phyloP scores from a whole-genome alignment of 2,113 vertebrate genomes.

The Burhinus oedicnemus region DNA sequence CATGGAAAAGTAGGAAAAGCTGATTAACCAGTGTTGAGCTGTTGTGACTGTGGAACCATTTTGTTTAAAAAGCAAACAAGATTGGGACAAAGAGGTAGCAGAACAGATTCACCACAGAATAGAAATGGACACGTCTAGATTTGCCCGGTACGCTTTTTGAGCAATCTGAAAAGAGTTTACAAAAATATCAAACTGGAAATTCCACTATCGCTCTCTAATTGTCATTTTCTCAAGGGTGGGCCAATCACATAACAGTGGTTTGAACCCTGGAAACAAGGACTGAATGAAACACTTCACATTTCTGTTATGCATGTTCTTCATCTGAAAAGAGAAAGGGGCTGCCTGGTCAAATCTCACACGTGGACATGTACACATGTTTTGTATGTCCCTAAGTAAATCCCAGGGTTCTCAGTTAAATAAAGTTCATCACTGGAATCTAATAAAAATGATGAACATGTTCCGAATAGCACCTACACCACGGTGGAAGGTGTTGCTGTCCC shows the following conservation, averaged over 20 bases:
- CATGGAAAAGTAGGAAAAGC: background rate
- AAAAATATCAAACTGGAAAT: background rate
- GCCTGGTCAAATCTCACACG: background rate
- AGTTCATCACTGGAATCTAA: background rate
- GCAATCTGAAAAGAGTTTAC: background rate
- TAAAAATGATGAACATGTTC: background rate
- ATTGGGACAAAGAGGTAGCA: background rate
- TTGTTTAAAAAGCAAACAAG: background rate
- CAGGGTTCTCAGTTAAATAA: background rate
- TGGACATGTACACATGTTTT: background rate
- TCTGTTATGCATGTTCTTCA: background rate
- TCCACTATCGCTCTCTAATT: background rate
- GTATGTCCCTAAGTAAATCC: background rate
- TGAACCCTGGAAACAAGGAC: background rate
- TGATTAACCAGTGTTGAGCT: background rate
- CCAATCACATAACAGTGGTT: background rate
- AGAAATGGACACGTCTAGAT: background rate
- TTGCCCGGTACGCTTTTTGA: background rate
- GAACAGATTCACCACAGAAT: background rate
- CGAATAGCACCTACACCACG: background rate
- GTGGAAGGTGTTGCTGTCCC: background rate
- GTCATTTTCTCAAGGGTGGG: background rate
- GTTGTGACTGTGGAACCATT: background rate
- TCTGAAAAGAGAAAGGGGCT: background rate
- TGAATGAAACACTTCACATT: fast-evolving